Conservation (phyloP, 1,140 invertebrate species). For the Archivesica marissinica region DNA sequence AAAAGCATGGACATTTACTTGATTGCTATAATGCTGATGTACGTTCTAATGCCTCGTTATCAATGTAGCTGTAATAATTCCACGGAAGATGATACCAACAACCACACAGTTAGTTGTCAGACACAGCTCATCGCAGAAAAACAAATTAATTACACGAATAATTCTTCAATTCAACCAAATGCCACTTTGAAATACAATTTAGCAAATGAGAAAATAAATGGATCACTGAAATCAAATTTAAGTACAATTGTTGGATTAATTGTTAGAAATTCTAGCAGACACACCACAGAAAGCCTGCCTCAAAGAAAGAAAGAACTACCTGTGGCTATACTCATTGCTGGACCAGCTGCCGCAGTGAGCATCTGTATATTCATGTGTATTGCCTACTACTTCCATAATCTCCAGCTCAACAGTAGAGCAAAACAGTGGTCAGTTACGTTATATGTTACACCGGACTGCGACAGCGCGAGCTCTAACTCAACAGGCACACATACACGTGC, state of each 20-base stretch:
- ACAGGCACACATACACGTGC: neutral
- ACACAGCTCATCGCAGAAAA: neutral
- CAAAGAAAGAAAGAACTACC: slow-evolving; percentile 48
- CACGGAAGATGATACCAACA: neutral
- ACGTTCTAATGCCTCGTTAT: neutral
- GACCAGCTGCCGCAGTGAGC: slow-evolving; percentile 18
- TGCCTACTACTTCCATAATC: slow-evolving; percentile 47
- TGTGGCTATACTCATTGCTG: slow-evolving; percentile 36
- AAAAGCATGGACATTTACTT: neutral
- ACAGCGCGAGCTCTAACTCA: neutral
- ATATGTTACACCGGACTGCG: slow-evolving; percentile 33
- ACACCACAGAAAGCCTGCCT: neutral
- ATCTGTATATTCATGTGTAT: slow-evolving; percentile 51
- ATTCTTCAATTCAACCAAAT: neutral
- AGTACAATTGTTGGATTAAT: neutral
- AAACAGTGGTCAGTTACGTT: slow-evolving; percentile 38
- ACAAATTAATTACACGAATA: neutral
- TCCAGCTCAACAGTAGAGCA: slow-evolving; percentile 41
- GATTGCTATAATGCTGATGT: neutral
- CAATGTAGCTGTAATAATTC: neutral
- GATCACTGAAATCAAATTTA: too few species aligned
- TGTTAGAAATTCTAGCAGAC: neutral
- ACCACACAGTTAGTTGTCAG: neutral
- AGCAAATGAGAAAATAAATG: neutral
- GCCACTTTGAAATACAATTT: neutral